Evolutionary conservation across 2,113 vertebrate species (phyloP), one percentile per base, ranked within the genome.

Genomic region (Cynopterus brachyotis): DNA sequence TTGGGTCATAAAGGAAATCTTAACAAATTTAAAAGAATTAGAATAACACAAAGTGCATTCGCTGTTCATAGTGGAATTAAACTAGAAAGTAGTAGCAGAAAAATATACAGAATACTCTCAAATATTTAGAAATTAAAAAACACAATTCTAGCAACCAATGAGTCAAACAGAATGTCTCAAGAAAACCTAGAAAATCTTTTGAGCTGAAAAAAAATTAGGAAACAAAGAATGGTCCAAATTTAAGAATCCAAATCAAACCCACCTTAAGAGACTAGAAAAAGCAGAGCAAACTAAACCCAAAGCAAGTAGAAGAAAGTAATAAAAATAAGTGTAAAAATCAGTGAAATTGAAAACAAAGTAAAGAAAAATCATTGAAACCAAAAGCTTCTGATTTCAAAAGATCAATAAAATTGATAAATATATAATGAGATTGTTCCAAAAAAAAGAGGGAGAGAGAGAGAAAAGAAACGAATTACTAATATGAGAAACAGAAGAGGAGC

Each of bases 121-220:
- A 78, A 95, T 40, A 69, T 78, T 90, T 90, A 28, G n/a, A 90
- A 94, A 84, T 40, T 78, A 84, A 35, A 57, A 17, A 82, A 79
- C 17, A 50, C 17, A 85, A 9, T 60, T 62, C 60, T 8, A 79
- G 20, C 20, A 84, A 84, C 2, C 62, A 19, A 47, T 57, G 37
- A 67, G 16, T 70, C 73, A 95, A 84, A 91, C n/a, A 79, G n/a
- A n/a, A 55, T n/a, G 15, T 19, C 40, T 95, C 42, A 84, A 78
- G 70, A n/a, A 45, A 90, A 90, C 57, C 47, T 22, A 40, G 60
- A 75, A 78, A 84, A 75, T 40, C 75, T 50, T 67, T 64, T n/a
- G 20, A 90, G 40, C 40, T 50, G 26, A 69, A 95, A 60, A n/a
- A 95, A 78, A 78, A 40, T 66, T 45, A 79, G 40, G 55, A 69